A percentile compares a stretch with the other conserved stretches of the same genome.
Conservation (phyloP, 2,113 vertebrate genomes). For the Petromus typicus region DNA sequence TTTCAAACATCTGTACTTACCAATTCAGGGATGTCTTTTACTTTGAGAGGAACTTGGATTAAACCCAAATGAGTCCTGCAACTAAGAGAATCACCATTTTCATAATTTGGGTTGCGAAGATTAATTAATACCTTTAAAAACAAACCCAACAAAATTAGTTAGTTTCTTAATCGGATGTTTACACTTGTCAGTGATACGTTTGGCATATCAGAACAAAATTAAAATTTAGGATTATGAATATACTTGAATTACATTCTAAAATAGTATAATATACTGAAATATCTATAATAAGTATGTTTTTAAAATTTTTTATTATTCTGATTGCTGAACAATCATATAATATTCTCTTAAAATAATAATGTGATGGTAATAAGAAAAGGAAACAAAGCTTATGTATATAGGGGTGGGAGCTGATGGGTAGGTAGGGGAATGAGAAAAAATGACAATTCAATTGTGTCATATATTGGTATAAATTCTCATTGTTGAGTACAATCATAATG, state of each 20-base stretch:
- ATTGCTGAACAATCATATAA: background rate
- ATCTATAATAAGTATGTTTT: slow-evolving; percentile 36
- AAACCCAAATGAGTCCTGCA: slow-evolving; percentile 95
- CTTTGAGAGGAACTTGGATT: slow-evolving; percentile 94
- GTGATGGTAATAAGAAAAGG: too few species aligned
- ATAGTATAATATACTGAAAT: slow-evolving; percentile 1
- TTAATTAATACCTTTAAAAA: slow-evolving; percentile 94
- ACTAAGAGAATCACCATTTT: slow-evolving; percentile 91
- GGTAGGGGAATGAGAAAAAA: too few species aligned
- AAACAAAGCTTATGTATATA: too few species aligned
- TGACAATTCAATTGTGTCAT: too few species aligned
- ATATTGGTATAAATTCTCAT: too few species aligned
- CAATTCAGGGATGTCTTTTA: slow-evolving; percentile 94
- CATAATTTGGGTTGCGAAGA: slow-evolving; percentile 96
- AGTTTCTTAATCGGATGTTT: slow-evolving; percentile 57
- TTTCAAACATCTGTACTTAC: slow-evolving; percentile 85
- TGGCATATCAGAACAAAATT: slow-evolving; percentile 35
- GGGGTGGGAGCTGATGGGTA: too few species aligned
- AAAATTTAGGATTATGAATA: background rate
- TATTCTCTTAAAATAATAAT: background rate
- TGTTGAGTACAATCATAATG: too few species aligned
- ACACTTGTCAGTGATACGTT: slow-evolving; percentile 52
- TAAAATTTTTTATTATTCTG: slow-evolving; percentile 35
- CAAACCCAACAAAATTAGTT: slow-evolving; percentile 72
- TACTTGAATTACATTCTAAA: slow-evolving; percentile 46